Conservation (phyloP, 2,888 invertebrate genomes). For the Apamea sordens region DNA sequence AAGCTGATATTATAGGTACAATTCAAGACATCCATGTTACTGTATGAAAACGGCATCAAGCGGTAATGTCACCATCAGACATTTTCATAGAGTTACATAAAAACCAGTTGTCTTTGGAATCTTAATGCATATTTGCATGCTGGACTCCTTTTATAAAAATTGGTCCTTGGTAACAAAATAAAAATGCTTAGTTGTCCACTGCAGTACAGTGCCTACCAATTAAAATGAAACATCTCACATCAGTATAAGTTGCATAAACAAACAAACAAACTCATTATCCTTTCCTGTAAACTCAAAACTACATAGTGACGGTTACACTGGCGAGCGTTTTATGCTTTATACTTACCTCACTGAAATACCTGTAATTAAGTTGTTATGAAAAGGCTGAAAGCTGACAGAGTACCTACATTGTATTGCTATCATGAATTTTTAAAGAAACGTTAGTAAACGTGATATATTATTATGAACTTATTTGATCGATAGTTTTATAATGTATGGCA, state of each 20-base stretch:
- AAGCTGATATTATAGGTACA: too few species aligned
- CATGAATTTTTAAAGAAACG: conserved; percentile 8
- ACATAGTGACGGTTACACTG: conserved; percentile 10
- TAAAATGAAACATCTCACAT: not conserved
- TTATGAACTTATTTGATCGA: not conserved
- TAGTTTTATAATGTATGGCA: not conserved
- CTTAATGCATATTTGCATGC: not conserved
- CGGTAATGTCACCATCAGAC: not conserved
- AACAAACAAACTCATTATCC: conserved; percentile 8
- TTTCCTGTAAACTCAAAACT: conserved; percentile 10
- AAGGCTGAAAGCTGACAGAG: conserved; percentile 5
- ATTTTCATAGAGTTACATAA: not conserved
- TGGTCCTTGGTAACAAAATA: too few species aligned
- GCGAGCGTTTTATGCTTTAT: conserved; percentile 20
- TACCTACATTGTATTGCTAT: conserved; percentile 19
- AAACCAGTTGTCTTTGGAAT: not conserved
- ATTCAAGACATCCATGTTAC: not conserved
- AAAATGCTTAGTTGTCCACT: not conserved
- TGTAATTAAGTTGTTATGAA: conserved; percentile 46
- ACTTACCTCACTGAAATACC: conserved; percentile 22
- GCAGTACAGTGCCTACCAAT: not conserved
- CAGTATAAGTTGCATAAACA: not conserved
- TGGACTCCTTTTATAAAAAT: too few species aligned
- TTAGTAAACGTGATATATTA: too few species aligned
- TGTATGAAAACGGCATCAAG: not conserved